Base-by-base conservation (phyloP, 2,113 vertebrate genomes). In the Thermophis baileyi region DNA sequence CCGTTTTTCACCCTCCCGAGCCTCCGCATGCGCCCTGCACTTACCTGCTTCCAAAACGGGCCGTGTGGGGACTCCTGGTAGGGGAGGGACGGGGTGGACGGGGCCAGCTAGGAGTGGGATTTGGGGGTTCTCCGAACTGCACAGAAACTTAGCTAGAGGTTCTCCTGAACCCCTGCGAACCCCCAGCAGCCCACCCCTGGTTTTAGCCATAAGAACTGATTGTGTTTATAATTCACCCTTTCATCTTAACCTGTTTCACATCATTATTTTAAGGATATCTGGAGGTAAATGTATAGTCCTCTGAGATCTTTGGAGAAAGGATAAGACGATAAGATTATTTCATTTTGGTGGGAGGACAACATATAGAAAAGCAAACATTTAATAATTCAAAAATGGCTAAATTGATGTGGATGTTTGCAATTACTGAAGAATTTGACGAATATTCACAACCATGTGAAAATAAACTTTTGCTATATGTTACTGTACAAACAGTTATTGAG, bases 401-500 rank as follows among this genome's bases (percentile, higher is more conserved):
- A 89, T 27, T 44, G 18, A 9, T 11, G 87, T 54, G 8, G 18
- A 30, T 16, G 51, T 24, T 89, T 53, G 22, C 7, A 55, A 24
- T 24, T 60, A 89, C 22, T 55, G 55, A 0, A 91, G 74, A 53
- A 93, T 87, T 87, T 44, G 93, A 40, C 49, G 85, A 53, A 55
- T 9, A 25, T 46, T 40, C 81, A 91, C 44, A 91, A 27, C 90
- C 9, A 92, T 91, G 81, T 87, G 11, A 2, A 63, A 16, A 91
- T 87, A 88, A 25, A 86, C 81, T 90, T 90, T 89, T 74, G 3
- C 69, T 3, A 89, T 25, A 18, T 10, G 88, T 87, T 85, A 92
- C 87, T 47, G 50, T 88, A 86, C 16, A 94, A 95, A 86, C 18
- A 91, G 51, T 94, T 95, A 46, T 57, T 90, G 8, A 92, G 87